Percentiles rank a stretch among this genome's conserved stretches.
These are phyloP conservation scores for Amphiduros pacificus DNA, from an alignment of 2,888 invertebrate species.

Conservation along the genomic window DNA sequence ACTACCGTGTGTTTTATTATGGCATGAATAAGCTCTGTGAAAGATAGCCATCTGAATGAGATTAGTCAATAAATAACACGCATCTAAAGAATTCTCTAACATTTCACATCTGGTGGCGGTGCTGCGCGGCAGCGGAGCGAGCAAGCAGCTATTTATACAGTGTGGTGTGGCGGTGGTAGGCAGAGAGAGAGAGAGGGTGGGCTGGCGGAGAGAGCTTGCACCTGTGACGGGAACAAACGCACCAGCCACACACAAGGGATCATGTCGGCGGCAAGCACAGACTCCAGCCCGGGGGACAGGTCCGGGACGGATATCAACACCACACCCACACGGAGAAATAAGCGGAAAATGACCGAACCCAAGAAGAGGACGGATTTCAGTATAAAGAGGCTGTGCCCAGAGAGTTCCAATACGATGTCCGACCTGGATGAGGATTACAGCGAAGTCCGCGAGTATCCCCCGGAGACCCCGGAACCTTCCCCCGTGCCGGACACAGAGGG, in stretches of 20 bases:
- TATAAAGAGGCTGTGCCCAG: conserved; percentile 47
- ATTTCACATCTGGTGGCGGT: conserved; percentile 14
- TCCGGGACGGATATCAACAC: too few species aligned
- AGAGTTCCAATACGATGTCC: conserved; percentile 27
- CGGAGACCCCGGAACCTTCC: conserved; percentile 3
- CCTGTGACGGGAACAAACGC: too few species aligned
- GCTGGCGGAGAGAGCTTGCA: too few species aligned
- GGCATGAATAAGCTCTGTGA: too few species aligned
- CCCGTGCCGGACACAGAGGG: too few species aligned
- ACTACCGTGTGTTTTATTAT: too few species aligned
- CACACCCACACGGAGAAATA: conserved; percentile 22
- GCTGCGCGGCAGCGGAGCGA: neutral
- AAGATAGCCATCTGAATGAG: conserved; percentile 15
- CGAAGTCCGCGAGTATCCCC: neutral
- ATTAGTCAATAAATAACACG: conserved; percentile 20
- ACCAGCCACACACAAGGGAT: too few species aligned
- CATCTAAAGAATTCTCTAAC: conserved; percentile 9
- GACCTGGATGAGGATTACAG: conserved; percentile 35
- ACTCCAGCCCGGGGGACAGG: too few species aligned
- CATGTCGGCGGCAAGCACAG: too few species aligned
- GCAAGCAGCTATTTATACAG: conserved; percentile 1
- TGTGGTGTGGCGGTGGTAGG: too few species aligned
- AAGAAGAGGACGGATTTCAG: conserved; percentile 19
- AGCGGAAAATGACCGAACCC: conserved; percentile 25
- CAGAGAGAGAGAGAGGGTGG: too few species aligned